Conservation (phyloP, 2,797 vertebrate species). For the Poeciliopsis infans region DNA sequence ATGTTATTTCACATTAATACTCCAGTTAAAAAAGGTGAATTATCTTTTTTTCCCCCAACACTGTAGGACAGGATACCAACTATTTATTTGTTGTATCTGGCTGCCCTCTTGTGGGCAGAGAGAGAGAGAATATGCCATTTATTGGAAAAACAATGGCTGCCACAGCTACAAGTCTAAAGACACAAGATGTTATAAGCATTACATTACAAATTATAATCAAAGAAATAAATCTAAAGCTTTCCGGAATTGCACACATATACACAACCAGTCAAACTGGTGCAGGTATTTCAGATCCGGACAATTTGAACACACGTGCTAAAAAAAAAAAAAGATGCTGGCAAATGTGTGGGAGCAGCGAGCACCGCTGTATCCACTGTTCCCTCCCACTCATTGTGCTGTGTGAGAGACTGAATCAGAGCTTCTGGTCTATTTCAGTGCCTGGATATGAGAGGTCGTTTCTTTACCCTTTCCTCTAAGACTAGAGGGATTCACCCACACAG, state of each 20-base stretch:
- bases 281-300: slow-evolving; percentile 1
- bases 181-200: not conserved
- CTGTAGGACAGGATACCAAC: not conserved
- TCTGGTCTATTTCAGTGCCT: slow-evolving; percentile 69
- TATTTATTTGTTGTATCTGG: not conserved
- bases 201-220: not conserved
- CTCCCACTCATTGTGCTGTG: slow-evolving; percentile 63
- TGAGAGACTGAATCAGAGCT: slow-evolving; percentile 48
- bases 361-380: slow-evolving; percentile 49
- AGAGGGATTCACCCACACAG: slow-evolving; percentile 54
- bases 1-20: not conserved
- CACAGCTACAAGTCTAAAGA: not conserved
- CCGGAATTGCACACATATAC: not conserved
- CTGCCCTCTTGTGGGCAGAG: slow-evolving; percentile 68
- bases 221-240: not conserved
- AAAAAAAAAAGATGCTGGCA: not conserved
- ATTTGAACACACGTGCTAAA: not conserved
- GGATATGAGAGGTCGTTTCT: slow-evolving; percentile 58
- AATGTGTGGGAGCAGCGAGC: slow-evolving; percentile 2
- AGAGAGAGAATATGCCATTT: not conserved
- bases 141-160: not conserved
- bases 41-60: not conserved
- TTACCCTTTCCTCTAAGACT: slow-evolving; percentile 58
- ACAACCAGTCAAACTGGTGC: not conserved
- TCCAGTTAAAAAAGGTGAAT: too few relatives aligned